These are phyloP conservation scores for Oligia strigilis DNA, from an alignment of 2,888 invertebrate genomes.

Conservation along the genomic window DNA sequence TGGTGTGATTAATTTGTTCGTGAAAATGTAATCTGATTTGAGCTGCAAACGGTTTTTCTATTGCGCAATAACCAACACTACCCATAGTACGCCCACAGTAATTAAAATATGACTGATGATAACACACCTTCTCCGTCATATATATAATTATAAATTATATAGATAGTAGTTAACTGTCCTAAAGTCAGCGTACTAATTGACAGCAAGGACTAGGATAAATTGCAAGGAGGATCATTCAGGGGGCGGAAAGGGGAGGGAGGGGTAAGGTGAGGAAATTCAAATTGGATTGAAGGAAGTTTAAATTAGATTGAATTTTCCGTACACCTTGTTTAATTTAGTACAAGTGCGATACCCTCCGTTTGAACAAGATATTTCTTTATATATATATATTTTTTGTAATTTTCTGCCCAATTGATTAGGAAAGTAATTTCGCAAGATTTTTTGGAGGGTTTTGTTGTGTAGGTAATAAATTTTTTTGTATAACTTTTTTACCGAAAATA, in stretches of 20 bases:
- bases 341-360: conserved; percentile 71
- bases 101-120: no score
- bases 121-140: no score
- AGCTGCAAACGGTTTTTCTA: no score
- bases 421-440: conserved; percentile 43
- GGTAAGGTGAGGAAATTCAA: conserved; percentile 83
- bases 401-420: conserved; percentile 43
- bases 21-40: no score
- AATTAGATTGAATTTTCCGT: conserved; percentile 89
- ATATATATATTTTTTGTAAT: conserved; percentile 26
- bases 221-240: conserved; percentile 66
- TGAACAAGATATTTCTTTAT: conserved; percentile 26
- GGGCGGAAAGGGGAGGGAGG: conserved; percentile 62
- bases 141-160: no score
- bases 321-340: conserved; percentile 89
- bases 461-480: conserved; percentile 8
- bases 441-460: neutral
- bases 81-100: no score
- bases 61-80: no score
- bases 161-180: conserved; percentile 2
- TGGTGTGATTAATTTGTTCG: no score
- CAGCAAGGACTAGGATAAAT: conserved; percentile 59
- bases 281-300: conserved; percentile 89
- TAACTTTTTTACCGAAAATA: neutral
- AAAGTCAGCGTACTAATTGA: conserved; percentile 49